Conservation (phyloP, 2,888 invertebrate species). For the Agriotes lineatus region DNA sequence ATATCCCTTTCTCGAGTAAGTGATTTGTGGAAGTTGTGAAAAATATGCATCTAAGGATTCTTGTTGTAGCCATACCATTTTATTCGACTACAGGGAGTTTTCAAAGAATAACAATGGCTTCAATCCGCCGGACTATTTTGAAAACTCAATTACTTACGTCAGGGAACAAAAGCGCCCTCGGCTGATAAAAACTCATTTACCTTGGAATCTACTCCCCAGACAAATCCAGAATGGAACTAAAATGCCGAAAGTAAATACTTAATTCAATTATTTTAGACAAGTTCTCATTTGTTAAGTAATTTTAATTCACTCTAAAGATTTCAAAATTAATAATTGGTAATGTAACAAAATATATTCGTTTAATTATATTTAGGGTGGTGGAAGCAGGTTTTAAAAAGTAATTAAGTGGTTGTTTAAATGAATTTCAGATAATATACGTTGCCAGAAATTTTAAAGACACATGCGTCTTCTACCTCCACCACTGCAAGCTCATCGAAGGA, state of each 20-base stretch:
- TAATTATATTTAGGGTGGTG: too few relatives aligned
- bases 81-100: constrained; percentile 64
- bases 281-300: too few relatives aligned
- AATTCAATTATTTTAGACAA: too few relatives aligned
- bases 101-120: constrained; percentile 56
- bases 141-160: constrained; percentile 55
- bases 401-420: too few relatives aligned
- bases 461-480: constrained; percentile 89
- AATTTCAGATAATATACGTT: constrained; percentile 82
- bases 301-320: not conserved
- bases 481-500: constrained; percentile 75
- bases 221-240: constrained; percentile 63
- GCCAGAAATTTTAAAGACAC: constrained; percentile 92
- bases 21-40: too few relatives aligned
- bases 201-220: constrained; percentile 71
- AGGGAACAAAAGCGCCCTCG: constrained; percentile 57
- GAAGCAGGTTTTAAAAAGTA: too few relatives aligned
- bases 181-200: constrained; percentile 76
- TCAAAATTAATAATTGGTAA: too few relatives aligned
- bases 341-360: too few relatives aligned
- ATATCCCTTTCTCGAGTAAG: constrained; percentile 77
- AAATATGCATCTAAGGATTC: constrained; percentile 13
- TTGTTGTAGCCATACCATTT: constrained; percentile 59
- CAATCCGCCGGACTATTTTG: constrained; percentile 52
- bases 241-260: constrained; percentile 63